A percentile compares a stretch with the other conserved stretches of the same genome.
Evolutionary conservation across 2,888 invertebrate genomes (phyloP).

Genomic region (Halocaridina rubra): DNA sequence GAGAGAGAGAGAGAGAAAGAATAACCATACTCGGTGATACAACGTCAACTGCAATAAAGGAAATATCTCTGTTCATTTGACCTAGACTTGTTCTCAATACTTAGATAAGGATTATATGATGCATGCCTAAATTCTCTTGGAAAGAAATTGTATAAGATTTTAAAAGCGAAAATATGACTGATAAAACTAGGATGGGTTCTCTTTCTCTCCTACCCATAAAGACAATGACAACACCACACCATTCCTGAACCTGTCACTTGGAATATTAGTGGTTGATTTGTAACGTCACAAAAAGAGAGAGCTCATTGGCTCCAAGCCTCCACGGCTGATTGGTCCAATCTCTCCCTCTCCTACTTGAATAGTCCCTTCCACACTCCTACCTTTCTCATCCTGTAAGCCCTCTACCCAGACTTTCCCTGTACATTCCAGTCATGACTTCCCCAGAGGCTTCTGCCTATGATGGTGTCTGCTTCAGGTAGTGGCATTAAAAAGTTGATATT

Average conservation of each 20-base stretch:
- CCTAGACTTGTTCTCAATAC: background rate
- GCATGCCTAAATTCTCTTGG: background rate
- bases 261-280: slow-evolving; percentile 58
- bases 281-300: slow-evolving; percentile 9
- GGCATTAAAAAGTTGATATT: background rate
- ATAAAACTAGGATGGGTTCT: too few relatives aligned
- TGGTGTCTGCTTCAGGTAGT: background rate
- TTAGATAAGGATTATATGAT: background rate
- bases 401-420: background rate
- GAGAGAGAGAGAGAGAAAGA: too few relatives aligned
- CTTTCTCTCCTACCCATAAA: background rate
- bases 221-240: background rate
- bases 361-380: background rate
- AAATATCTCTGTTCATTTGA: background rate
- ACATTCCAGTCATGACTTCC: background rate
- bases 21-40: too few relatives aligned
- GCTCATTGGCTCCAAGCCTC: slow-evolving; percentile 35
- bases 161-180: background rate
- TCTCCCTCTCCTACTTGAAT: background rate
- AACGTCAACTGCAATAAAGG: too few relatives aligned
- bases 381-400: background rate
- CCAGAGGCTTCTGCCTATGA: background rate
- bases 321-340: slow-evolving; percentile 34
- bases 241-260: slow-evolving; percentile 35
- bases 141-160: background rate